Evolutionary conservation across 2,797 vertebrate species (phyloP).

Genomic region (Iguana delicatissima): DNA sequence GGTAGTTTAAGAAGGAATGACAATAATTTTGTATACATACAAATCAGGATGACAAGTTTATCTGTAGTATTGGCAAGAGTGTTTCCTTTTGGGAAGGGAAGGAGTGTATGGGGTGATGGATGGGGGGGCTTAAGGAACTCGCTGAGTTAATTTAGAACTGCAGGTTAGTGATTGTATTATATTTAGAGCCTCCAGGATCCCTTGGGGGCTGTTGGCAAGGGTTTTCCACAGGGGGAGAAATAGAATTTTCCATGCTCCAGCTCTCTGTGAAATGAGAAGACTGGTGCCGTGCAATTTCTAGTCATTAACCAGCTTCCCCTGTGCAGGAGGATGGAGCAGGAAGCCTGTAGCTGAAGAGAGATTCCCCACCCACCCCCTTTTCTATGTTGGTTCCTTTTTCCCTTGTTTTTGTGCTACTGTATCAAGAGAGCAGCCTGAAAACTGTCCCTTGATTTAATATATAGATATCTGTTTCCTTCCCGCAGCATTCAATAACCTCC

Average conservation of each 20-base stretch:
- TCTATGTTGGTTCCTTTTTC: conserved; percentile 7
- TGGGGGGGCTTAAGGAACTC: background rate
- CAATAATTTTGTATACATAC: background rate
- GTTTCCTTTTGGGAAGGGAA: conserved; percentile 6
- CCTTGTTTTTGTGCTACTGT: conserved; percentile 12
- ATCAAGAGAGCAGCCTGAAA: conserved; percentile 50
- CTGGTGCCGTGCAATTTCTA: conserved; percentile 19
- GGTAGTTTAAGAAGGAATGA: background rate
- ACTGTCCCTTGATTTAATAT: conserved; percentile 34
- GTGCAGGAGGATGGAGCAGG: background rate
- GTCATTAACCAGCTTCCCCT: conserved; percentile 36
- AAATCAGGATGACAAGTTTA: background rate
- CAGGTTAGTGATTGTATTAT: conserved; percentile 37
- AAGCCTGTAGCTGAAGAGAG: background rate
- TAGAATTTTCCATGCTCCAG: conserved; percentile 36
- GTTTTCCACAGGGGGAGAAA: conserved; percentile 11
- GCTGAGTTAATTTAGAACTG: background rate
- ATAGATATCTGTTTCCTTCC: conserved; percentile 25
- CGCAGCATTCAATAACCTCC: background rate
- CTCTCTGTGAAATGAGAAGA: conserved; percentile 29
- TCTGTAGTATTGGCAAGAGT: conserved; percentile 9
- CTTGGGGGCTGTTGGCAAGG: conserved; percentile 26
- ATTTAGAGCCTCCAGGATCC: conserved; percentile 17
- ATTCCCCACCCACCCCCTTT: conserved; percentile 1
- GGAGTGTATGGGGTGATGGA: background rate